Conservation (phyloP, 2,113 vertebrate species). For the Seriola dumerili region DNA sequence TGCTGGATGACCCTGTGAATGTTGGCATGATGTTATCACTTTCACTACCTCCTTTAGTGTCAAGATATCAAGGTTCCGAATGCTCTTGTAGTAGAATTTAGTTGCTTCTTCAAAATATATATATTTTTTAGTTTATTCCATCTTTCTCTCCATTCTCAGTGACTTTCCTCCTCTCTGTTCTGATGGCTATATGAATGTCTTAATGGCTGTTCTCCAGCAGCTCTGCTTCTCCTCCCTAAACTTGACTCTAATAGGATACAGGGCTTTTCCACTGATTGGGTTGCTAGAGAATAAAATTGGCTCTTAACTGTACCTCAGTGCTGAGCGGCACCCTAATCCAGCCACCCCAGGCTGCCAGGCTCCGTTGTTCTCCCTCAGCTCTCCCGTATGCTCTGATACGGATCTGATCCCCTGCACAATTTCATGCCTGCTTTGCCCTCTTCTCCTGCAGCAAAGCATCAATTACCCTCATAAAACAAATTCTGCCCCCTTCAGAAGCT, state of each 20-base stretch:
- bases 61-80: constrained; percentile 2
- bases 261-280: constrained; percentile 89
- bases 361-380: constrained; percentile 77
- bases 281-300: constrained; percentile 92
- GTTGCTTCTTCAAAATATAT: constrained; percentile 8
- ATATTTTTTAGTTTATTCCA: constrained; percentile 5
- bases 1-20: constrained; percentile 26
- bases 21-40: neutral
- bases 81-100: neutral
- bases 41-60: constrained; percentile 17
- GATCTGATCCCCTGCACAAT: constrained; percentile 87
- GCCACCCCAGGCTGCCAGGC: constrained; percentile 70
- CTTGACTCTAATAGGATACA: constrained; percentile 85
- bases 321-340: constrained; percentile 83
- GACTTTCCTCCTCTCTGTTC: constrained; percentile 61
- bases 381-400: constrained; percentile 76
- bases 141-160: neutral
- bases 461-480: constrained; percentile 86
- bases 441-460: constrained; percentile 83
- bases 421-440: constrained; percentile 90
- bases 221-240: constrained; percentile 80
- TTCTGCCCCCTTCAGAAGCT: constrained; percentile 77
- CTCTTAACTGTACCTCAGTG: constrained; percentile 85
- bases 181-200: constrained; percentile 82
- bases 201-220: constrained; percentile 76